Evolutionary conservation across 2,888 invertebrate species (phyloP).

Genomic region (Sphaerolaimus hirsutus): DNA sequence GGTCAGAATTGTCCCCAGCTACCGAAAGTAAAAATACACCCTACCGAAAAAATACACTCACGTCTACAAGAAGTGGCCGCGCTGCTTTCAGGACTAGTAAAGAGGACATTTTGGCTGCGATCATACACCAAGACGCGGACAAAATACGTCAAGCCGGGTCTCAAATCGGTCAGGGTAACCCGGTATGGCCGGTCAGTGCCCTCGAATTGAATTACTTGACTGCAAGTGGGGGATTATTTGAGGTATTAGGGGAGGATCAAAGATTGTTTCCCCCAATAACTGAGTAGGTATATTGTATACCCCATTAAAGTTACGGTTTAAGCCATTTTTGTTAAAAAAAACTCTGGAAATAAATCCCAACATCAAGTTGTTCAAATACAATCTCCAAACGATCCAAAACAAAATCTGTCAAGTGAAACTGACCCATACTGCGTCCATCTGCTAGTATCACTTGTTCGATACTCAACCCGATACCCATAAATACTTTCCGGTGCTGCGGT

Average conservation of each 20-base stretch:
- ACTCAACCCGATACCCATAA: slow-evolving; percentile 5
- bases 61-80: slow-evolving; percentile 15
- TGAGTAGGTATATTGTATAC: no score
- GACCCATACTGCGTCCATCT: slow-evolving; percentile 5
- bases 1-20: no score
- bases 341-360: no score
- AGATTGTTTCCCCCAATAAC: background rate
- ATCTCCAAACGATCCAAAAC: no score
- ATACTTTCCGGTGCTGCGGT: slow-evolving; percentile 4
- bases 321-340: no score
- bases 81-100: slow-evolving; percentile 16
- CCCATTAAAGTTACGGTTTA: no score
- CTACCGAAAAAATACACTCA: no score
- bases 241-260: background rate
- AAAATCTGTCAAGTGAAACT: no score
- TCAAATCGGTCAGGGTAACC: slow-evolving; percentile 16
- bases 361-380: no score
- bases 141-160: slow-evolving; percentile 14
- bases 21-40: no score
- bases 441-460: background rate
- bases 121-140: slow-evolving; percentile 18
- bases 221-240: slow-evolving; percentile 7
- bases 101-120: slow-evolving; percentile 22
- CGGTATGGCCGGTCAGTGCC: slow-evolving; percentile 20
- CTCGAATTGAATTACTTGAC: slow-evolving; percentile 19